A percentile compares a stretch with the other conserved stretches of the same genome.
Conservation (phyloP, 2,888 invertebrate species). For the Pterostichus niger region DNA sequence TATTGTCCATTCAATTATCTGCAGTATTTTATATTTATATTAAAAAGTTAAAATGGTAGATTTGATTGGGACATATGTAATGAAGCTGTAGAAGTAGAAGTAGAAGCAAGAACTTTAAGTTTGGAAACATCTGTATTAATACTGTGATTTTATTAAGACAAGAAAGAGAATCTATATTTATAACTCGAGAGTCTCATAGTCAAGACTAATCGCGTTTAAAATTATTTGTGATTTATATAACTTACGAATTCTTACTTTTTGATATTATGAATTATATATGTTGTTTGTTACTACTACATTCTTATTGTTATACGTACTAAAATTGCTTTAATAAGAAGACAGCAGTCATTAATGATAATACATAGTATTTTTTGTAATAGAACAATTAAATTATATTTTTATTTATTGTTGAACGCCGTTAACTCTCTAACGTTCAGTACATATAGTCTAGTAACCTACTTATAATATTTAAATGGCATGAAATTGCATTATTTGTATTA, state of each 20-base stretch:
- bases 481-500: constrained; percentile 49
- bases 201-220: constrained; percentile 14
- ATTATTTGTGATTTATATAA: constrained; percentile 41
- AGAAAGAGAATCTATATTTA: constrained; percentile 39
- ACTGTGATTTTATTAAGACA: constrained; percentile 49
- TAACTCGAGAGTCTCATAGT: constrained; percentile 36
- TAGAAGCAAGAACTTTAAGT: neutral
- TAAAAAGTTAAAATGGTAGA: neutral
- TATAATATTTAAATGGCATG: constrained; percentile 35
- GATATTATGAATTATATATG: constrained; percentile 34
- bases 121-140: constrained; percentile 40
- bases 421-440: constrained; percentile 29
- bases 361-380: constrained; percentile 48
- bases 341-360: constrained; percentile 31
- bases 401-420: constrained; percentile 44
- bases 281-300: constrained; percentile 23
- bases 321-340: neutral
- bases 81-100: constrained; percentile 3
- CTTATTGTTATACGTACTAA: constrained; percentile 45
- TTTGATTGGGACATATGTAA: neutral
- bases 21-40: too few species aligned
- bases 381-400: constrained; percentile 47
- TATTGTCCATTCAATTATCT: too few species aligned
- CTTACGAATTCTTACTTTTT: neutral
- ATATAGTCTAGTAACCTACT: constrained; percentile 5